Evolutionary conservation across 2,113 vertebrate genomes (phyloP), one percentile per base, ranked within the genome.

Genomic region (Notothenia coriiceps): DNA sequence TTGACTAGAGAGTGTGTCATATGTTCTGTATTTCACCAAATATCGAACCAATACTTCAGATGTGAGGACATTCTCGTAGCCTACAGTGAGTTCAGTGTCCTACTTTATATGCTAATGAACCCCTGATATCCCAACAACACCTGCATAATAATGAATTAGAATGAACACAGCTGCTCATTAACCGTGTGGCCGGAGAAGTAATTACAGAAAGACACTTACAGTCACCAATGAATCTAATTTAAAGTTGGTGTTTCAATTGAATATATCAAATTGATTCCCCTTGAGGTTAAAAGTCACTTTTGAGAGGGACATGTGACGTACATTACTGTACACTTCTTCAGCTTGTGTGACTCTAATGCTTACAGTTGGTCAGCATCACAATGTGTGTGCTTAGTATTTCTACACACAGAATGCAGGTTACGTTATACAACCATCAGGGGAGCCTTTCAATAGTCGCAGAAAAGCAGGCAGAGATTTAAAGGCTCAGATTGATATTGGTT

Each of bases 161-260:
- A 1, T 47, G 69, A 86, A 80, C 69, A 76, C 69, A 89, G 82
- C 84, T 84, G 82, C 72, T 86, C 84, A 87, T 86, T 89, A 88
- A 50, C 49, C 77, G 50, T 76, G 47, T 73, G 13, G 22, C 62
- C 62, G 49, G 57, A 84, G 66, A 79, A 75, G 74, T 47, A 63
- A 84, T 88, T 77, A 77, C 9, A 72, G 62, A 54, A 67, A 50
- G 40, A 72, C 78, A 46, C 70, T 66, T 35, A 17, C 1, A 52
- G 61, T 70, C 51, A 52, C n/a, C 20, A 17, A 46, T 80, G 55
- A 74, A 59, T 54, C 4, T 60, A 35, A 35, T 83, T 82, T 85
- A 29, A 75, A 55, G 49, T 64, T 22, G 69, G 55, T 60, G 18
- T 67, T 83, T 55, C 18, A 55, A 33, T 77, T 74, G 35, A 20